These are phyloP conservation scores for Nephrocerus scutellatus DNA, from an alignment of 2,888 invertebrate species.

Conservation along the genomic window DNA sequence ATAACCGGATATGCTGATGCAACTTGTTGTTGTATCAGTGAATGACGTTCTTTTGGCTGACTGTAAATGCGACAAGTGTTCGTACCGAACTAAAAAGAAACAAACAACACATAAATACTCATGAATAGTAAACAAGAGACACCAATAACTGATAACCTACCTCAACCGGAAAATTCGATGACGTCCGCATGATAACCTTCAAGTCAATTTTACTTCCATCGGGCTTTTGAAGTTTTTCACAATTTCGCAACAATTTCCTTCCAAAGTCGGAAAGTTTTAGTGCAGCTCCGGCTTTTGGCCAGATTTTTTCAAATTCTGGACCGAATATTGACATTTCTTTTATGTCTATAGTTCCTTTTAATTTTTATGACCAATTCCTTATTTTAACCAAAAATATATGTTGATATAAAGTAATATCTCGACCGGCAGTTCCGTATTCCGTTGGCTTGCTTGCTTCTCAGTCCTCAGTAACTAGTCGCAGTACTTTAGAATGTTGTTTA, in stretches of 20 bases:
- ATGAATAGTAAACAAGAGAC: not conserved
- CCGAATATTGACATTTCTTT: slow-evolving; percentile 34
- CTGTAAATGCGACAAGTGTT: slow-evolving; percentile 36
- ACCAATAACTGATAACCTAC: slow-evolving; percentile 20
- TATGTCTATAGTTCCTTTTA: slow-evolving; percentile 2
- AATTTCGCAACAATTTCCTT: slow-evolving; percentile 26
- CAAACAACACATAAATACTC: not conserved
- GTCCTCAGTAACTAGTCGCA: no score
- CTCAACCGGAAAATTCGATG: slow-evolving; percentile 33
- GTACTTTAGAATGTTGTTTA: no score
- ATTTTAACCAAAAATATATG: not conserved
- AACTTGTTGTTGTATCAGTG: slow-evolving; percentile 35
- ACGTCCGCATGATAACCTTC: slow-evolving; percentile 26
- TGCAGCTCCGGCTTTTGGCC: slow-evolving; percentile 25
- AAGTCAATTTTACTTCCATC: slow-evolving; percentile 22
- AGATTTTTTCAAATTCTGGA: slow-evolving; percentile 29
- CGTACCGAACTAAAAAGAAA: slow-evolving; percentile 36
- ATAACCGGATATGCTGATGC: slow-evolving; percentile 61
- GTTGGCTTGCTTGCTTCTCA: no score
- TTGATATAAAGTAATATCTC: no score
- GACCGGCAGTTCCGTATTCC: no score
- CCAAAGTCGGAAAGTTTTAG: slow-evolving; percentile 28
- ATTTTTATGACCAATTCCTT: not conserved
- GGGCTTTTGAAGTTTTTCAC: slow-evolving; percentile 26
- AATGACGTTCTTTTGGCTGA: slow-evolving; percentile 32